phyloP scores from a whole-genome alignment of 2,797 vertebrate genomes.

The Pipistrellus pygmaeus region DNA sequence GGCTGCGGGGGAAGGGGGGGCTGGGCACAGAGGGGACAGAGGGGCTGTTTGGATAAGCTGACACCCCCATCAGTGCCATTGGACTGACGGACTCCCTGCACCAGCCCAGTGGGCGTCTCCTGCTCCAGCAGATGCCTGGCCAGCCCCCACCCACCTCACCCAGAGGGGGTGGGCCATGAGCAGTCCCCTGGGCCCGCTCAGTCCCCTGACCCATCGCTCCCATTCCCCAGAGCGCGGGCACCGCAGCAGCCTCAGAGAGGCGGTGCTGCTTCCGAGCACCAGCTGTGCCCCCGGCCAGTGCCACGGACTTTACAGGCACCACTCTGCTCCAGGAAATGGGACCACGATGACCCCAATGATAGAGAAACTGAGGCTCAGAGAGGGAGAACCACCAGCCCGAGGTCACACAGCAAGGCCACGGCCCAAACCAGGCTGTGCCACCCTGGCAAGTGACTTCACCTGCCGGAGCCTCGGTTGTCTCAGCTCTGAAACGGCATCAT shows the following conservation, averaged over 20 bases:
- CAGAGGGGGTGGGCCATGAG: too few relatives aligned
- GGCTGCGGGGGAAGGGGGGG: not conserved
- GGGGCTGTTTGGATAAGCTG: not conserved
- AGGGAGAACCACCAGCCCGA: not conserved
- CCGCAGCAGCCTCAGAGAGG: not conserved
- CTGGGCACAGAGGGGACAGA: not conserved
- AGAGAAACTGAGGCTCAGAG: not conserved
- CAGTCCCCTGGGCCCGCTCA: not conserved
- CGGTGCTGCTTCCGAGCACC: not conserved
- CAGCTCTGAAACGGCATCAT: not conserved
- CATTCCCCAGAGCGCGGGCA: too few relatives aligned
- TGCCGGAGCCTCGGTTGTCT: not conserved
- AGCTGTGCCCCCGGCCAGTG: not conserved
- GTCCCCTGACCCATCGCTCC: not conserved
- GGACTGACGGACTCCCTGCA: not conserved
- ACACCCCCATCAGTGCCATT: too few relatives aligned
- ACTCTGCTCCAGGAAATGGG: not conserved
- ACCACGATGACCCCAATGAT: not conserved
- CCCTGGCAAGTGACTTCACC: not conserved
- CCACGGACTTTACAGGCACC: rapidly evolving
- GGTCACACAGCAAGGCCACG: not conserved
- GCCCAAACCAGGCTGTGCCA: not conserved
- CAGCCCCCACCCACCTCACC: not conserved
- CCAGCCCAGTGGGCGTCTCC: not conserved
- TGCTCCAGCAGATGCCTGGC: not conserved